phyloP scores from a whole-genome alignment of 2,113 vertebrate species.

The Hippocampus comes region DNA sequence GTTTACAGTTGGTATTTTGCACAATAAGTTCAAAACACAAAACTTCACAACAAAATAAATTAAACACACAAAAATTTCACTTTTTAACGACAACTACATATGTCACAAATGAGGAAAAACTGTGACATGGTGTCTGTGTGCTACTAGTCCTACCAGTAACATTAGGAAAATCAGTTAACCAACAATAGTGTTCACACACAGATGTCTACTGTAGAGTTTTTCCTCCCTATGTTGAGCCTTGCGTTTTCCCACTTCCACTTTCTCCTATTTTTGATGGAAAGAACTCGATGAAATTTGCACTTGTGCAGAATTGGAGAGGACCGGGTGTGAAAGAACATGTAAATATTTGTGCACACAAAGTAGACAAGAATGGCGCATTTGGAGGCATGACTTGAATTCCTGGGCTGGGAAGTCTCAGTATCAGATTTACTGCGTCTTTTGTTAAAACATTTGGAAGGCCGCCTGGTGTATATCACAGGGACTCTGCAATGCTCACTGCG shows the following conservation, averaged over 20 bases:
- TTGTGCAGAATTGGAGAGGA: neutral
- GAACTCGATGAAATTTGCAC: neutral
- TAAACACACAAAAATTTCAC: too few species aligned
- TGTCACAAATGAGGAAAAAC: too few species aligned
- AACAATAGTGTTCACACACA: too few species aligned
- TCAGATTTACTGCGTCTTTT: constrained; percentile 47
- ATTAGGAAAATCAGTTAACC: too few species aligned
- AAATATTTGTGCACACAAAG: constrained; percentile 33
- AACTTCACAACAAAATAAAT: too few species aligned
- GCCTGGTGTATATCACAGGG: constrained; percentile 52
- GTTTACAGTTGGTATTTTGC: too few species aligned
- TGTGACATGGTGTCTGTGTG: too few species aligned
- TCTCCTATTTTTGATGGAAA: neutral
- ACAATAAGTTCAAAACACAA: too few species aligned
- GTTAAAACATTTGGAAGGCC: constrained; percentile 27
- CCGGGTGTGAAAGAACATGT: constrained; percentile 16
- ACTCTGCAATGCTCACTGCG: constrained; percentile 13
- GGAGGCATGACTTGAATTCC: constrained; percentile 38
- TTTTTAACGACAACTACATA: too few species aligned
- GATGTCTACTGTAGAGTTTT: too few species aligned
- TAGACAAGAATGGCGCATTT: constrained; percentile 23
- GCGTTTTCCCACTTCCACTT: neutral
- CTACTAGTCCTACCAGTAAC: too few species aligned
- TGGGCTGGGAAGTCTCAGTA: constrained; percentile 30
- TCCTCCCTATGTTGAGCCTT: neutral